Percentiles rank a stretch among this genome's conserved stretches.
Conservation (phyloP, 2,113 vertebrate species). For the human (Homo sapiens) region GRCh38 chr13:27457501-27458000, state of each 20-base stretch:
- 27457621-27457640: neutral
- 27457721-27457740: neutral
- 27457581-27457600: neutral
- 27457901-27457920: neutral
- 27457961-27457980: neutral
- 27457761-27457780: neutral
- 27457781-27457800: neutral
- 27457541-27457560: neutral
- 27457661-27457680: neutral
- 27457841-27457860: neutral
- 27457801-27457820: neutral
- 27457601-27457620: neutral
- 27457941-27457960: neutral
- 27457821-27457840: neutral
- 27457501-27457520: neutral
- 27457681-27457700: neutral
- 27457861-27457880: neutral
- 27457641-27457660: neutral
- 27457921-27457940: neutral
- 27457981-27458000: neutral
- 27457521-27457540: neutral
- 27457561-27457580: neutral
- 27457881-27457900: neutral
- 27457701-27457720: neutral
- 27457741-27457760: fast-evolving